These are phyloP conservation scores for Oriolus oriolus DNA, from an alignment of 2,113 vertebrate species.

Conservation along the genomic window DNA sequence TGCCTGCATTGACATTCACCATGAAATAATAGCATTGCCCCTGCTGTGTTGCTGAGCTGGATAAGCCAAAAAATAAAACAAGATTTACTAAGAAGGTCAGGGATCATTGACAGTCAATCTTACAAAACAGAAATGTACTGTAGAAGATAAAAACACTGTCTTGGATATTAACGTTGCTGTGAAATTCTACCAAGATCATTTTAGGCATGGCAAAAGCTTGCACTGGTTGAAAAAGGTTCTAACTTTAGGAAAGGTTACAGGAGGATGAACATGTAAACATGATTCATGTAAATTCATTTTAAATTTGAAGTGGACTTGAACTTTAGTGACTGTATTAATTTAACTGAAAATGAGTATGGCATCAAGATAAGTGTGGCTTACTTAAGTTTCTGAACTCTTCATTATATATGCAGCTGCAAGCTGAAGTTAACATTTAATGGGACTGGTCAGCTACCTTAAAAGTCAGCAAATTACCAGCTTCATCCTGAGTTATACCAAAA, in stretches of 20 bases:
- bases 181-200: neutral
- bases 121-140: neutral
- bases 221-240: neutral
- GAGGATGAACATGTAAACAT: neutral
- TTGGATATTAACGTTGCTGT: neutral
- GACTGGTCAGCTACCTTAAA: neutral
- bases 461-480: neutral
- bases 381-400: neutral
- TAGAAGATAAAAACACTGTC: neutral
- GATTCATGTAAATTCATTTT: neutral
- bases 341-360: neutral
- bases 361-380: neutral
- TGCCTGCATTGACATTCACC: neutral
- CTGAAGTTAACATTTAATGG: neutral
- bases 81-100: neutral
- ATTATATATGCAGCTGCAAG: neutral
- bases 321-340: neutral
- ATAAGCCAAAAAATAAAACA: neutral
- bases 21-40: neutral
- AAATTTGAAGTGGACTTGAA: neutral
- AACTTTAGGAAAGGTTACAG: neutral
- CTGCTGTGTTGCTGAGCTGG: neutral
- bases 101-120: neutral
- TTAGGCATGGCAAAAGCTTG: neutral
- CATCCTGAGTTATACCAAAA: neutral